A percentile compares a stretch with the other conserved stretches of the same genome.
phyloP scores from a whole-genome alignment of 2,113 vertebrate genomes.

The Cyanoderma ruficeps region DNA sequence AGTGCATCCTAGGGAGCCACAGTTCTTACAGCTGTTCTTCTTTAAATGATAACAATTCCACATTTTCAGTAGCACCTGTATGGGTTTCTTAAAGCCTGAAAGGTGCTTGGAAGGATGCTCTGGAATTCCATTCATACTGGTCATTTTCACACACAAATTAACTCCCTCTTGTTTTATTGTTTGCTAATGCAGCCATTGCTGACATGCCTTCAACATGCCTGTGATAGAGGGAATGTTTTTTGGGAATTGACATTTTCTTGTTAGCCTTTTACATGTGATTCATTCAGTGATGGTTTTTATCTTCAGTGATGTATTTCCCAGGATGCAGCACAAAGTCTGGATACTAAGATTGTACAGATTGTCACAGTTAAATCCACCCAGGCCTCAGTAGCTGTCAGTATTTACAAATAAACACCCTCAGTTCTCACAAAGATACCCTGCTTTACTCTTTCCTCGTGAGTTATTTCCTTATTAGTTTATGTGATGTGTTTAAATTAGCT shows the following conservation, averaged over 20 bases:
- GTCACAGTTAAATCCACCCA: background rate
- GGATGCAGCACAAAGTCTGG: background rate
- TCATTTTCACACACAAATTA: background rate
- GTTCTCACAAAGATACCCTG: background rate
- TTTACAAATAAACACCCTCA: background rate
- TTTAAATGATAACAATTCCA: background rate
- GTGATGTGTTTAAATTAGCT: background rate
- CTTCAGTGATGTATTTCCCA: background rate
- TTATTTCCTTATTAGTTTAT: background rate
- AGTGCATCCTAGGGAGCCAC: background rate
- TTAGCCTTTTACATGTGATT: background rate
- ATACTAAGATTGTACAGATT: background rate
- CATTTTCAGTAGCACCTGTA: background rate
- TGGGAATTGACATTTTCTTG: background rate
- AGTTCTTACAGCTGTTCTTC: background rate
- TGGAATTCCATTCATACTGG: background rate
- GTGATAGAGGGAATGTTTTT: background rate
- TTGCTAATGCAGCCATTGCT: background rate
- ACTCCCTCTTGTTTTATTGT: background rate
- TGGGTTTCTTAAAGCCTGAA: background rate
- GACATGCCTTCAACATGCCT: background rate
- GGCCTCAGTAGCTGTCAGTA: background rate
- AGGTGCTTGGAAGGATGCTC: background rate
- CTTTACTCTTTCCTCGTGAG: background rate
- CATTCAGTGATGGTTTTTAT: background rate